phyloP scores from a whole-genome alignment of 2,113 vertebrate genomes.

The Mobula hypostoma region DNA sequence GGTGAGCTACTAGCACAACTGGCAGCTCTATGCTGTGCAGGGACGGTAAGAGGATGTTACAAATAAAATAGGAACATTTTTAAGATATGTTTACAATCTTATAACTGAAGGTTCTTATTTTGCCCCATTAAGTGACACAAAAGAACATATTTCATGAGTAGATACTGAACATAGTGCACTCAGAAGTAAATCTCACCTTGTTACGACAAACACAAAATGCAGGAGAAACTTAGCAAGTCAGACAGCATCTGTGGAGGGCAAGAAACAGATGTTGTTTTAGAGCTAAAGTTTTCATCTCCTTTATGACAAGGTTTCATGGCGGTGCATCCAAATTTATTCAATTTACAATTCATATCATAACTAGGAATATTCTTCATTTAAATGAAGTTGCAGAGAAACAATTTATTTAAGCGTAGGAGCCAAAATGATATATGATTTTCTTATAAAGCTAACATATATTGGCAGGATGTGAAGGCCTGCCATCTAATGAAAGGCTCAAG shows the following conservation, averaged over 20 bases:
- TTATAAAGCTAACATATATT: background rate
- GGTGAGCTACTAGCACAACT: no score
- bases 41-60: background rate
- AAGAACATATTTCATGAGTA: background rate
- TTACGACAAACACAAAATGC: no score
- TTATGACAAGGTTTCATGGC: background rate
- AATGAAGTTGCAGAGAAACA: background rate
- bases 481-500: background rate
- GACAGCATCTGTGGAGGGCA: no score
- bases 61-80: background rate
- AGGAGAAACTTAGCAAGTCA: no score
- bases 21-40: no score
- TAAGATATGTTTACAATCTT: conserved; percentile 13
- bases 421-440: background rate
- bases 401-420: background rate
- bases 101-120: background rate
- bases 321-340: background rate
- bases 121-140: background rate
- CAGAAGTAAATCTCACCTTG: background rate
- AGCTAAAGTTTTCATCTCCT: no score
- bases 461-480: conserved; percentile 1
- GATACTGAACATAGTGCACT: background rate
- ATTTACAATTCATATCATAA: background rate
- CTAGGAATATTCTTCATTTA: background rate
- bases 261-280: no score